phyloP scores from a whole-genome alignment of 2,113 vertebrate genomes.

The Limnothrissa miodon region DNA sequence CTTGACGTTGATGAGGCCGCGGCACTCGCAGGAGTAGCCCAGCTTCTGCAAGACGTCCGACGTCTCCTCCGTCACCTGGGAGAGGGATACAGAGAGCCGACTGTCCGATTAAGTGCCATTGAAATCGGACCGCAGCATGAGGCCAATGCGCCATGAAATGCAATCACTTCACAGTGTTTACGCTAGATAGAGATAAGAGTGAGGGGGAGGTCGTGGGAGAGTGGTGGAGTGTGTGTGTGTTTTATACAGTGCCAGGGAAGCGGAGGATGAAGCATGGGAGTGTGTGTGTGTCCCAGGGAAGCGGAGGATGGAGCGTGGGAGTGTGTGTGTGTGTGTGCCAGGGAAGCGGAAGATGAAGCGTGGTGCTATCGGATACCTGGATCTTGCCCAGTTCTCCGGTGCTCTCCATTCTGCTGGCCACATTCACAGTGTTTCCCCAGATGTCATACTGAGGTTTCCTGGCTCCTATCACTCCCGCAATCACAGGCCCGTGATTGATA shows the following conservation, averaged over 20 bases:
- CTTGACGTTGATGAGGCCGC: constrained; percentile 93
- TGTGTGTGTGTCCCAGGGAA: not conserved
- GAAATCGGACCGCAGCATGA: not conserved
- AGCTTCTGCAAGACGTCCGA: constrained; percentile 79
- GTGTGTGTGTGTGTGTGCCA: not conserved
- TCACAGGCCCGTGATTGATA: constrained; percentile 94
- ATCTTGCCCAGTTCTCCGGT: constrained; percentile 94
- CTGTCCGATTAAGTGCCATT: not conserved
- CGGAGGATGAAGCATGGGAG: not conserved
- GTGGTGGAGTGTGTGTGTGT: not conserved
- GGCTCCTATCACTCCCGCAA: constrained; percentile 96
- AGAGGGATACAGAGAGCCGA: not conserved
- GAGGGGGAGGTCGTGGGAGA: not conserved
- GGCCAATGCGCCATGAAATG: not conserved
- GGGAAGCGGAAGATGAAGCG: not conserved
- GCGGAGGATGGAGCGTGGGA: not conserved
- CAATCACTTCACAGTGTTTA: not conserved
- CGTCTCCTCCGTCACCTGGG: constrained; percentile 92
- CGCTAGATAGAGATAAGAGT: not conserved
- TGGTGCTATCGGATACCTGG: constrained; percentile 74
- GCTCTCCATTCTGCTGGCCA: constrained; percentile 96
- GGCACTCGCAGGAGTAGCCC: constrained; percentile 92
- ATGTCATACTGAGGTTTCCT: constrained; percentile 98
- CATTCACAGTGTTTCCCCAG: constrained; percentile 97
- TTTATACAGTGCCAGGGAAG: no score